Evolutionary conservation across 2,888 invertebrate genomes (phyloP).

Genomic region (Altica lythri): DNA sequence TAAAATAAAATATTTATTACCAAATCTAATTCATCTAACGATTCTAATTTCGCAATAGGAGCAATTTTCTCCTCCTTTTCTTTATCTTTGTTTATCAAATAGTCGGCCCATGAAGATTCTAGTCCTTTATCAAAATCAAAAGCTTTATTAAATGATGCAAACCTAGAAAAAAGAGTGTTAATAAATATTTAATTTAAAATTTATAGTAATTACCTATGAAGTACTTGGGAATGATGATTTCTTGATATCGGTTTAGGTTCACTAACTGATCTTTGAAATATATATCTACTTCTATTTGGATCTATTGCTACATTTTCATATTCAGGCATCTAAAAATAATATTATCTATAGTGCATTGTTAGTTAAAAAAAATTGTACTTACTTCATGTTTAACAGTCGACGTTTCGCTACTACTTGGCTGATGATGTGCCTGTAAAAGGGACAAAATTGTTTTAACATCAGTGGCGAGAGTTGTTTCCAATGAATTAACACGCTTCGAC

Average conservation of each 20-base stretch:
- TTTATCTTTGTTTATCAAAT: conserved; percentile 43
- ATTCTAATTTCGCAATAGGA: conserved; percentile 69
- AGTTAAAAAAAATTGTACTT: conserved; percentile 2
- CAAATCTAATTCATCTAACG: conserved; percentile 67
- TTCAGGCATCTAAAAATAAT: conserved; percentile 50
- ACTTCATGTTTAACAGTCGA: conserved; percentile 38
- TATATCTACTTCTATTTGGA: conserved; percentile 49
- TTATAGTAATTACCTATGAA: conserved; percentile 52
- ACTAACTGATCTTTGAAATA: conserved; percentile 57
- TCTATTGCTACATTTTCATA: conserved; percentile 55
- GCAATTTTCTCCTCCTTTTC: conserved; percentile 57
- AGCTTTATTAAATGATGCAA: conserved; percentile 56
- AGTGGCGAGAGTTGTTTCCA: conserved; percentile 74
- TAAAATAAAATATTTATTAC: no score
- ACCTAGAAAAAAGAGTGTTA: conserved; percentile 45
- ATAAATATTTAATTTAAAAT: not conserved
- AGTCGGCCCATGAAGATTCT: conserved; percentile 46
- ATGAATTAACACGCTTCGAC: conserved; percentile 68
- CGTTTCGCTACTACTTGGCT: conserved; percentile 29
- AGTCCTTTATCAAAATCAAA: conserved; percentile 54
- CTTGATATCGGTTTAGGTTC: conserved; percentile 57
- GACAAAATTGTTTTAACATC: conserved; percentile 75
- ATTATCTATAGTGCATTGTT: not conserved
- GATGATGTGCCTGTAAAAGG: conserved; percentile 46
- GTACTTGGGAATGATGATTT: conserved; percentile 54